Evolutionary conservation across 53 echinoderm and acorn worm genomes (phyloP).

Genomic region (Arbacia lixula): DNA sequence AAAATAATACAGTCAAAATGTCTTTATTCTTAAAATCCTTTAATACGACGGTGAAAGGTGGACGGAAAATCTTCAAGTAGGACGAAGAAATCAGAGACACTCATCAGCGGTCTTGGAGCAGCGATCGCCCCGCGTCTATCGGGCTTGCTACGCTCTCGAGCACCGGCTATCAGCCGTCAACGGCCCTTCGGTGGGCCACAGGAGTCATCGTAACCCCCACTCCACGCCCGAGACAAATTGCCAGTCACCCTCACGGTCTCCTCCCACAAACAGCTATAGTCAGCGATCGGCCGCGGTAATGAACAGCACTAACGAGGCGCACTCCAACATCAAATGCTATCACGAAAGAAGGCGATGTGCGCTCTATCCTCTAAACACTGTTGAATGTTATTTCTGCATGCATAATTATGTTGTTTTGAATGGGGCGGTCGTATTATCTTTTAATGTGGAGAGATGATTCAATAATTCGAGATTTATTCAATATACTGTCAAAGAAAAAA

Average conservation of each 20-base stretch:
- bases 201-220: slow-evolving; percentile 15
- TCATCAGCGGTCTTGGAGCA: slow-evolving; percentile 16
- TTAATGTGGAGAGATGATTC: too few relatives aligned
- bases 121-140: slow-evolving; percentile 45
- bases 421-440: too few relatives aligned
- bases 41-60: not conserved
- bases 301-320: slow-evolving; percentile 10
- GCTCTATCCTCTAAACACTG: too few relatives aligned
- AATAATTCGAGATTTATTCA: too few relatives aligned
- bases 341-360: too few relatives aligned
- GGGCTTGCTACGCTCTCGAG: slow-evolving; percentile 40
- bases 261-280: too few relatives aligned
- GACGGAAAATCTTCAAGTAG: not conserved
- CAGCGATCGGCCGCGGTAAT: not conserved
- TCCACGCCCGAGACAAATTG: not conserved
- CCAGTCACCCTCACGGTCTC: not conserved
- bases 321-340: slow-evolving; percentile 17
- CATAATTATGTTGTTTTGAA: too few relatives aligned
- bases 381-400: too few relatives aligned
- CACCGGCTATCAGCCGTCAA: slow-evolving; percentile 51
- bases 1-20: too few relatives aligned
- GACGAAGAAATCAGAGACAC: slow-evolving; percentile 12
- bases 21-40: not conserved
- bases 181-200: slow-evolving; percentile 36
- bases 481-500: too few relatives aligned